phyloP scores from a whole-genome alignment of 2,113 vertebrate genomes.

The Equus quagga region DNA sequence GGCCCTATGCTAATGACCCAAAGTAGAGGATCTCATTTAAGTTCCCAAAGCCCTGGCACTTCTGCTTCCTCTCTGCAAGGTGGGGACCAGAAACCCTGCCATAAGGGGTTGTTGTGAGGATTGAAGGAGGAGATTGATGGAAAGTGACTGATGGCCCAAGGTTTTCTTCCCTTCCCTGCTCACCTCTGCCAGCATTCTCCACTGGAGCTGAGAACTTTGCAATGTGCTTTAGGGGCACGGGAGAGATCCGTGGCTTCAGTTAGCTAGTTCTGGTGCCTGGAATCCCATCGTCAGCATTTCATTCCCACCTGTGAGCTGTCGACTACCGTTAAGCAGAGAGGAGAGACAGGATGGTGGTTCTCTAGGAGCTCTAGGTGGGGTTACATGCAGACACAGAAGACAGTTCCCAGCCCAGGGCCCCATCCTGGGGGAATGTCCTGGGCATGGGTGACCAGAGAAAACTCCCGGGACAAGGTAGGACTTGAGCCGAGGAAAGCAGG shows the following conservation, averaged over 20 bases:
- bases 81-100: background rate
- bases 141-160: background rate
- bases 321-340: background rate
- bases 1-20: background rate
- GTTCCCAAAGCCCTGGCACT: background rate
- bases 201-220: background rate
- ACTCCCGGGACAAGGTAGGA: background rate
- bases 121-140: background rate
- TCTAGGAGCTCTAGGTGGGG: background rate
- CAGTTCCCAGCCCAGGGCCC: background rate
- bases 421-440: background rate
- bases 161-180: fast-evolving
- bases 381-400: background rate
- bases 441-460: background rate
- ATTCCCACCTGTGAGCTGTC: background rate
- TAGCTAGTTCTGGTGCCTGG: background rate
- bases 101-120: background rate
- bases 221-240: background rate
- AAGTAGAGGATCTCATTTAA: background rate
- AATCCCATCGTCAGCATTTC: background rate
- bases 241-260: background rate
- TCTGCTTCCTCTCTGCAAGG: background rate
- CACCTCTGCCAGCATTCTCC: background rate
- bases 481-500: background rate
- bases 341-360: background rate